Evolutionary conservation across 2,888 invertebrate genomes (phyloP).

Genomic region (Polydrusus tereticollis): DNA sequence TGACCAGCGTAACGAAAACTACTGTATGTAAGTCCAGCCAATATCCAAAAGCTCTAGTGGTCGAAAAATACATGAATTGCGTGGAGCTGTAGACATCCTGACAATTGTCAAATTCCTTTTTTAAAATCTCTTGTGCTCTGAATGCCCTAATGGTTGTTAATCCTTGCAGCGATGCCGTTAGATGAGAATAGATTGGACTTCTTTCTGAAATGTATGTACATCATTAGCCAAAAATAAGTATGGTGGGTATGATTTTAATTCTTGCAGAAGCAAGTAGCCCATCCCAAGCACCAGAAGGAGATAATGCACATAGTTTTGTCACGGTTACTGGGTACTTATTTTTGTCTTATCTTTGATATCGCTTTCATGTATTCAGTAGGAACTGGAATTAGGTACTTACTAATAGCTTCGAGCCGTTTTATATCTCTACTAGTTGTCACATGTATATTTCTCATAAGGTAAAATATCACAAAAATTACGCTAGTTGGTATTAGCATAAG

Average conservation of each 20-base stretch:
- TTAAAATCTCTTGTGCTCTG: slow-evolving; percentile 73
- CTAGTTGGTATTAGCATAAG: slow-evolving; percentile 76
- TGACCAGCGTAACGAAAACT: slow-evolving; percentile 73
- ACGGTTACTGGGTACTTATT: too few species aligned
- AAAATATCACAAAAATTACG: slow-evolving; percentile 75
- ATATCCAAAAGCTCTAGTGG: slow-evolving; percentile 77
- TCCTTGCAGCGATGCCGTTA: slow-evolving; percentile 81
- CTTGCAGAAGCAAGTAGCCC: too few species aligned
- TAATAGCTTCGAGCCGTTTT: slow-evolving; percentile 74
- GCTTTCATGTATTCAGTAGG: not conserved
- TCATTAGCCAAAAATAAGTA: not conserved
- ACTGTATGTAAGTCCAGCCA: slow-evolving; percentile 77
- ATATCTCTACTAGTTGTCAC: slow-evolving; percentile 79
- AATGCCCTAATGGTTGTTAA: slow-evolving; percentile 82
- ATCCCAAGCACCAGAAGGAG: too few species aligned
- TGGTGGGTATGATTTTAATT: not conserved
- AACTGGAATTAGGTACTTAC: not conserved
- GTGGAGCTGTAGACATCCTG: slow-evolving; percentile 78
- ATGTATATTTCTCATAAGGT: slow-evolving; percentile 74
- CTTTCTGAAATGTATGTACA: slow-evolving; percentile 69
- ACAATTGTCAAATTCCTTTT: slow-evolving; percentile 72
- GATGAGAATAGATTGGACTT: slow-evolving; percentile 81
- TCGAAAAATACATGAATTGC: slow-evolving; percentile 75
- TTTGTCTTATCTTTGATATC: too few species aligned
- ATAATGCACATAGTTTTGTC: too few species aligned